A percentile compares a stretch with the other conserved stretches of the same genome.
phyloP scores from a whole-genome alignment of 2,888 invertebrate genomes.

The Monochamus alternatus region DNA sequence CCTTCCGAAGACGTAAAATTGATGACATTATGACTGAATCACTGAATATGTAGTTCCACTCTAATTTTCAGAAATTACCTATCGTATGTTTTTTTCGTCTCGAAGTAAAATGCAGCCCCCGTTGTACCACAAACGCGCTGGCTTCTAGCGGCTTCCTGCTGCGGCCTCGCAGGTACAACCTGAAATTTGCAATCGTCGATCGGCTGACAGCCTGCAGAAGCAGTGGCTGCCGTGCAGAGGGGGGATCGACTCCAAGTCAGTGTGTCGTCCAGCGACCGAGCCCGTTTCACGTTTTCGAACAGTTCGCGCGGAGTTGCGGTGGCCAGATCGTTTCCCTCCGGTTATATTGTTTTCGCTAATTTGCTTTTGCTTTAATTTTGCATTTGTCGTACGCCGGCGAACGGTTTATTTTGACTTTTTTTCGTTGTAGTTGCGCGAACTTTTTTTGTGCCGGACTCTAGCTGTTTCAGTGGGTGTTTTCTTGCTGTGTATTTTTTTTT shows the following conservation, averaged over 20 bases:
- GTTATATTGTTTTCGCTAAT: conserved; percentile 25
- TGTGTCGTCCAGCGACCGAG: conserved; percentile 36
- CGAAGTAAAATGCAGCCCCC: background rate
- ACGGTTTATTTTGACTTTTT: conserved; percentile 8
- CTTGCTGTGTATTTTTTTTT: conserved; percentile 17
- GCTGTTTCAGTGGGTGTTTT: conserved; percentile 29
- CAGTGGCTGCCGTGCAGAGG: conserved; percentile 36
- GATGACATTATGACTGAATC: no score
- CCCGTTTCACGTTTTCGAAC: conserved; percentile 34
- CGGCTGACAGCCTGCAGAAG: conserved; percentile 34
- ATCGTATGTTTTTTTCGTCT: background rate
- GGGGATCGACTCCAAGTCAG: conserved; percentile 39
- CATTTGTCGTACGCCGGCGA: background rate
- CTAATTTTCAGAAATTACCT: background rate
- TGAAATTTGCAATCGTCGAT: conserved; percentile 37
- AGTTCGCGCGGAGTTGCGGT: conserved; percentile 35
- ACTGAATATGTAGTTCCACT: no score
- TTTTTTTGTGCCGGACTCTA: conserved; percentile 8
- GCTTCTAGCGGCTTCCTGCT: conserved; percentile 15
- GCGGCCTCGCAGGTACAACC: conserved; percentile 14
- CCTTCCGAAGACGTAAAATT: no score
- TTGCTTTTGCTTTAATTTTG: conserved; percentile 28
- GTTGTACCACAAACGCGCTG: background rate
- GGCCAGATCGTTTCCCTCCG: conserved; percentile 34
- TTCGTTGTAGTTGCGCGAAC: background rate